A percentile compares a stretch with the other conserved stretches of the same genome.
phyloP scores from a whole-genome alignment of 2,113 vertebrate genomes.

The Oncorhynchus kisutch region DNA sequence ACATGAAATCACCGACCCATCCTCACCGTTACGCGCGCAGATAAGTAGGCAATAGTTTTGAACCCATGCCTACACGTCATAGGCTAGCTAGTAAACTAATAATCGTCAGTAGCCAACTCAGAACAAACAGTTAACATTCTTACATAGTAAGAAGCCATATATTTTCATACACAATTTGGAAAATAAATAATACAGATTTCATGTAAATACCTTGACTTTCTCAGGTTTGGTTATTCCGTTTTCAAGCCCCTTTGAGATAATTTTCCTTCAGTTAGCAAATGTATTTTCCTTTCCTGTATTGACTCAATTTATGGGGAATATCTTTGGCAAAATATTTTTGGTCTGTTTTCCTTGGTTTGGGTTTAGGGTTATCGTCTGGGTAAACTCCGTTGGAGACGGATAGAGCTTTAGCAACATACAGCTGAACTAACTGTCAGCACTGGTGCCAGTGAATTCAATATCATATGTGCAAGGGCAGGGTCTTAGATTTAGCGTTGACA shows the following conservation, averaged over 20 bases:
- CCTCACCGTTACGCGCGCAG: not conserved
- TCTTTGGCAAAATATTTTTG: slow-evolving; percentile 10
- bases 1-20: slow-evolving; percentile 16
- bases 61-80: not conserved
- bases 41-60: not conserved
- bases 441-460: slow-evolving; percentile 84
- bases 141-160: not conserved
- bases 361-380: not conserved
- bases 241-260: slow-evolving; percentile 13
- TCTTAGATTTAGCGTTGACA: slow-evolving; percentile 63
- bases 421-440: slow-evolving; percentile 75
- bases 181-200: not conserved
- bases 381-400: slow-evolving; percentile 37
- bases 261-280: not conserved
- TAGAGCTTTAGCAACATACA: slow-evolving; percentile 59
- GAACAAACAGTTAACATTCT: not conserved
- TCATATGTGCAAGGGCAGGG: slow-evolving; percentile 80
- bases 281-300: not conserved
- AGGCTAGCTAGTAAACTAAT: not conserved
- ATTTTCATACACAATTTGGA: not conserved
- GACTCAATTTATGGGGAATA: not conserved
- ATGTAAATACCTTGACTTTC: slow-evolving; percentile 11
- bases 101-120: not conserved
- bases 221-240: slow-evolving; percentile 12
- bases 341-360: slow-evolving; percentile 1